Evolutionary conservation across 2,113 vertebrate genomes (phyloP), one percentile per base, ranked within the genome.

Genomic region (Pseudorasbora parva): DNA sequence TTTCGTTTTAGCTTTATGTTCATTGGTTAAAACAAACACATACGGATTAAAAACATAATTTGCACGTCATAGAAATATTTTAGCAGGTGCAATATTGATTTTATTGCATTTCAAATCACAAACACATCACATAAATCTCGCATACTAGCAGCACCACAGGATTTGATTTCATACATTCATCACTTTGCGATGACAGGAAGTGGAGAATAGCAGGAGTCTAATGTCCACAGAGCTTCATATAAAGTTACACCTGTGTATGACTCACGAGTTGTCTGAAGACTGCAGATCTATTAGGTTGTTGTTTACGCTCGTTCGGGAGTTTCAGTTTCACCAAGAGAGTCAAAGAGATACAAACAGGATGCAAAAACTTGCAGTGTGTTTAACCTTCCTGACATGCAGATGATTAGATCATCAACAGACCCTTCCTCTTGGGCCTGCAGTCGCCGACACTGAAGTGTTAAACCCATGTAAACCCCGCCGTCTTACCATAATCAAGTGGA

Each of bases 271-370:
- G 57, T 60, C n/a, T 45, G 56, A 19, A 60, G 76, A 14, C 74
- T 23, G 41, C 41, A 72, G 4, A 23, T 77, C 51, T 77, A 14
- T 59, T 23, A 33, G 37, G 19, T 45, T 78, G 19, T 45, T 78
- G 76, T 66, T 79, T 33, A 79, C 41, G 30, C 59, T 79, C 23
- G 30, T 51, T 74, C 45, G 51, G 25, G n/a, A 71, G n/a, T 72
- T 59, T 60, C 33, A 25, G 75, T 76, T 56, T 59, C 74, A 41
- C 30, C n/a, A 1, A 43, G 37, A 43, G 33, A 77, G 30, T 47
- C 76, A 77, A 33, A 37, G 69, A 78, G 33, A 60, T 3, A 60
- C 23, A 25, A 78, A 47, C 8, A 59, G 7, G 10, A 78, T 59
- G 54, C 51, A 59, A 23, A 76, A 76, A 57, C 51, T 2, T 74